Percentiles rank a stretch among this genome's conserved stretches.
phyloP scores from a whole-genome alignment of 2,113 vertebrate genomes.

The Actinemys pallida region DNA sequence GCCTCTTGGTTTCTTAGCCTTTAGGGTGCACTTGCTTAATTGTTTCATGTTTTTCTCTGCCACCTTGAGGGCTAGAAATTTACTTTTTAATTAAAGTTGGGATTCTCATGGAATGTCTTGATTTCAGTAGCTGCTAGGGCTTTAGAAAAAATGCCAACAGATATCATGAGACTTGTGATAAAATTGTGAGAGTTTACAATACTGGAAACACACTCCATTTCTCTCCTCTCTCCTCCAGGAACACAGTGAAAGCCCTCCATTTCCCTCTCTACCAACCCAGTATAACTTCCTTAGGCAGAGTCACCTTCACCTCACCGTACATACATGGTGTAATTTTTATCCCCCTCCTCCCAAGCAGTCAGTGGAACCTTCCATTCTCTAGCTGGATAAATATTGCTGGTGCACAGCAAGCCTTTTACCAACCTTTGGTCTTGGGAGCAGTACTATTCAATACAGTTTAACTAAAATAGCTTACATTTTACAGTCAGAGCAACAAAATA shows the following conservation, averaged over 20 bases:
- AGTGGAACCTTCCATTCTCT: background rate
- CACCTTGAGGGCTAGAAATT: background rate
- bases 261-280: background rate
- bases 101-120: background rate
- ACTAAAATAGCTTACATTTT: rapidly evolving
- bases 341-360: background rate
- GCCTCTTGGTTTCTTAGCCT: background rate
- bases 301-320: background rate
- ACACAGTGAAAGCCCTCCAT: background rate
- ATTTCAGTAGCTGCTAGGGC: background rate
- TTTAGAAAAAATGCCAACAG: background rate
- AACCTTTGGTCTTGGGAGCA: rapidly evolving
- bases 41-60: background rate
- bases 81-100: background rate
- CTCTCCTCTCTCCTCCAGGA: background rate
- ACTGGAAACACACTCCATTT: background rate
- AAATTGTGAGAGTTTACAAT: background rate
- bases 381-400: background rate
- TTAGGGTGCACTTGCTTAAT: background rate
- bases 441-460: rapidly evolving
- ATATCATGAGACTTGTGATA: background rate
- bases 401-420: background rate
- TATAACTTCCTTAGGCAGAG: background rate
- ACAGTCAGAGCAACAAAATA: rapidly evolving
- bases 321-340: background rate